These are phyloP conservation scores for Scaptomyza graminum DNA, from an alignment of 1,140 invertebrate species.

Conservation along the genomic window DNA sequence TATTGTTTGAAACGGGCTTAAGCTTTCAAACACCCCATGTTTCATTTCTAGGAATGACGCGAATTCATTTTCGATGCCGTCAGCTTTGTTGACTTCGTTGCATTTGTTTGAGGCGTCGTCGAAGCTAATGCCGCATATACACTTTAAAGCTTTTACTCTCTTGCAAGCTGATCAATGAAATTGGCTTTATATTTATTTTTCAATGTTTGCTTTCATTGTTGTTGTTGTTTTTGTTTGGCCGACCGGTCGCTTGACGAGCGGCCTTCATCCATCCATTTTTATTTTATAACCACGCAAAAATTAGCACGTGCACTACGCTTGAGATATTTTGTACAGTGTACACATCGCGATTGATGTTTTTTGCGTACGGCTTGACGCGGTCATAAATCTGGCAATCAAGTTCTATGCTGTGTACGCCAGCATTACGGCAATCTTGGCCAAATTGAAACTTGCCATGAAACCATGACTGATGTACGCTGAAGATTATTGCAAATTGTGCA, in stretches of 20 bases:
- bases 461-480: slow-evolving; percentile 39
- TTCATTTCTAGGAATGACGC: slow-evolving; percentile 8
- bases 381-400: slow-evolving; percentile 56
- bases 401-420: slow-evolving; percentile 43
- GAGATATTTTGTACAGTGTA: slow-evolving; percentile 46
- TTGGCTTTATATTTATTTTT: slow-evolving; percentile 35
- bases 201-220: slow-evolving; percentile 7
- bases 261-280: slow-evolving; percentile 61
- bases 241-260: slow-evolving; percentile 21
- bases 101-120: slow-evolving; percentile 12
- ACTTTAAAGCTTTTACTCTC: slow-evolving; percentile 53
- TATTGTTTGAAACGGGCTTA: slow-evolving; percentile 6
- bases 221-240: slow-evolving; percentile 16
- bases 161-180: slow-evolving; percentile 58
- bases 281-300: slow-evolving; percentile 61
- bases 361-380: slow-evolving; percentile 10
- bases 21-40: slow-evolving; percentile 10
- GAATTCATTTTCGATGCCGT: slow-evolving; percentile 42
- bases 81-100: slow-evolving; percentile 2
- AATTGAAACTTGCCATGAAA: slow-evolving; percentile 41
- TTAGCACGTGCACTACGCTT: slow-evolving; percentile 45
- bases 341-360: slow-evolving; percentile 4
- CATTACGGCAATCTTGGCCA: slow-evolving; percentile 35
- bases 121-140: slow-evolving; percentile 16
- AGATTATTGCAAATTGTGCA: slow-evolving; percentile 17